Base-by-base conservation (phyloP, 1,140 invertebrate species). In the Radopholus similis region DNA sequence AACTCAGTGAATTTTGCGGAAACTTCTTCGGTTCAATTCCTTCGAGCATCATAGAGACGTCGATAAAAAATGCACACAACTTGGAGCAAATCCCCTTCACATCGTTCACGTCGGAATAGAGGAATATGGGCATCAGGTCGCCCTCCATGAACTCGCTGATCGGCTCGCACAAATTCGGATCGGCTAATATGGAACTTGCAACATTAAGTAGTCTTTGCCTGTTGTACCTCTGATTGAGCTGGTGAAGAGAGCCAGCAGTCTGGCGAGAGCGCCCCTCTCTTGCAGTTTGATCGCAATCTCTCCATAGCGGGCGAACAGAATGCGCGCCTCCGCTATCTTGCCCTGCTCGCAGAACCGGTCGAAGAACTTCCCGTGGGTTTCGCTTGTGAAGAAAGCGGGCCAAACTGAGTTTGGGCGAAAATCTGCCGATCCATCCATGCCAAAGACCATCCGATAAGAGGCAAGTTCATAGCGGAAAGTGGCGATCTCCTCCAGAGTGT, bases 401-500 rank as follows among this genome's bases (percentile, higher is more conserved):
- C 63, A 64, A 34, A 18, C 40, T 21, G 63, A 64, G 1, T 60
- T 38, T n/a, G 44, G 28, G 0, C n/a, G 37, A 23, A 21, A 51
- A 15, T 28, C 6, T 18, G 28, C 4, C 5, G 3, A n/a, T 4
- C 30, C 34, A 13, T 66, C n/a, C 6, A 40, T 30, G 4, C 30
- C 38, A 23, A 49, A 65, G 11, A 68, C 34, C 28, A 68, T 28
- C 6, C 64, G 26, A 35, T 68, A 68, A 23, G 66, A 68, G 6
- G 34, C 66, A 11, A 68, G 21, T 66, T 68, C 66, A 34, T 49
- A 68, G 32, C 47, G 64, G 38, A 68, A 68, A 35, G 49, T 57
- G 5, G 37, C 66, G 47, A 68, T 70, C n/a, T 68, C 63, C 11
- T 35, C 44, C 15, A 37, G 9, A 8, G 63, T 66, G 44, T 51